Evolutionary conservation across 2,113 vertebrate species (phyloP), one percentile per base, ranked within the genome.

Genomic region (Arizona elegans): DNA sequence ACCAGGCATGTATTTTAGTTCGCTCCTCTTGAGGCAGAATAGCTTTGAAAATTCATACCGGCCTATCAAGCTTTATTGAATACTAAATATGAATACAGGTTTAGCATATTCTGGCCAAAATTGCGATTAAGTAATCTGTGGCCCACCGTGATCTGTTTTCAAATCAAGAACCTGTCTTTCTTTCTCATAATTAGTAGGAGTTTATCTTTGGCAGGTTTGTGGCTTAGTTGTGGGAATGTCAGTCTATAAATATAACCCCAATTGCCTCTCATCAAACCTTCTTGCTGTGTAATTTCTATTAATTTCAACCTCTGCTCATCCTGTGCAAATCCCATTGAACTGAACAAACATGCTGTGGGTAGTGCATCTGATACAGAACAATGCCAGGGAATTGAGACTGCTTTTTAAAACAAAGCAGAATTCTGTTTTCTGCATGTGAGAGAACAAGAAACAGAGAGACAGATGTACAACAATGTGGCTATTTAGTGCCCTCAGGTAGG

Each of bases 381-480:
- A 86, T 26, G 43, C 43, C 58, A 59, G 81, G 81, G 81, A 91
- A 91, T n/a, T n/a, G 65, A 90, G 93, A 58, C 7, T 90, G 2
- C 75, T 88, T 53, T 26, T 94, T 96, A 95, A 91, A 94, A 95
- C 24, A 95, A 94, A 5, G 50, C 55, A 89, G 90, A 89, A 58
- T 50, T 88, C 54, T 55, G 19, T 87, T 50, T 53, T 53, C 86
- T 87, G 75, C 33, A 81, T 10, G 19, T 81, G 33, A 81, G 3
- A 81, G 75, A 81, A 81, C 33, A 81, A 81, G 75, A 81, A 81
- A 81, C 33, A 81, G 75, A 81, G 33, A 81, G 33, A 21, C 33
- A 21, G 70, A 10, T 3, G 47, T 93, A 92, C 53, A 90, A 55
- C 86, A 65, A 52, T 53, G 50, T n/a, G 50, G 29, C 23, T 52